Base-by-base conservation (phyloP, 2,888 invertebrate species). In the Lasioglossum zephyrum region DNA sequence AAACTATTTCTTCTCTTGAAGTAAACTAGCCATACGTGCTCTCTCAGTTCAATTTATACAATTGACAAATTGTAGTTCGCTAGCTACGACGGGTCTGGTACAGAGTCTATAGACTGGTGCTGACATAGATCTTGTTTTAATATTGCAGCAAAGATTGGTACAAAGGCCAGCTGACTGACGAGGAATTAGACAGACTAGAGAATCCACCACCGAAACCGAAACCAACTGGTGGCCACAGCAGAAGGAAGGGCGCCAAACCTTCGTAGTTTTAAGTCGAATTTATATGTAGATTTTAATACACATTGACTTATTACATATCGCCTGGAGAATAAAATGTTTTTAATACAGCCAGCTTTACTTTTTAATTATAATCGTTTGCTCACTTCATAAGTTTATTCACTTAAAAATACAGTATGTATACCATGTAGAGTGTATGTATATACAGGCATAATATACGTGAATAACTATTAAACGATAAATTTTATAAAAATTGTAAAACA, bases 81-180 rank as follows among this genome's bases (percentile, higher is more conserved):
- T 13, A 13, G 44, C 44, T 44, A 44, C 11, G 11, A 44, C 11
- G 47, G 47, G 16, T 16, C 5, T 11, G n/a, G n/a, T n/a, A 36
- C 18, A 66, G 18, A 11, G 13, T 44, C 41, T 22, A 5, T n/a
- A 41, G 16, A 47, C 47, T 9, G n/a, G 44, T n/a, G 9, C 22
- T 70, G 22, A 39, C n/a, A 22, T 9, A 3, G 36, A 73, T 39
- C 2, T 49, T 22, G 22, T 41, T 66, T 16, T 49, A n/a, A 22
- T 81, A 86, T 93, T 96, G n/a, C 95, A 98, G 98, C 95, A 97
- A 97, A 90, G 98, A 98, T 93, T 98, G 98, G 98, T 98, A 98
- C 96, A 98, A 98, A 94, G 98, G 97, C 69, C 97, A 97, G 89
- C 95, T 98, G 92, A 98, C 98, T 13, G 98, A 98, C 87, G 97